Base-by-base conservation (phyloP, 2,113 vertebrate species). In the Hydrochoerus hydrochaeris region DNA sequence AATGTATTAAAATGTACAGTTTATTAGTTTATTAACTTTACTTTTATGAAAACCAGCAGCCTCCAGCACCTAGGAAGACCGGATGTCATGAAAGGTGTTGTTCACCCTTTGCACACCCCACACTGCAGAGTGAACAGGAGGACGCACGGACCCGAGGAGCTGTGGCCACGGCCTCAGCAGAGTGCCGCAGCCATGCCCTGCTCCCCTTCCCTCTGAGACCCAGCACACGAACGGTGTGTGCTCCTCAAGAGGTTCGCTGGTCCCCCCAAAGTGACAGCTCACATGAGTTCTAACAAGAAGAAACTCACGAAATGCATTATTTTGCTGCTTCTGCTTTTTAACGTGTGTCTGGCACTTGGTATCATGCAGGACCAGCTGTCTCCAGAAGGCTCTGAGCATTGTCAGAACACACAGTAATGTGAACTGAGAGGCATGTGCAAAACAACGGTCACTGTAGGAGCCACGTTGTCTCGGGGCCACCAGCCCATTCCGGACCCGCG, bases 281-380 rank as follows among this genome's bases (percentile, higher is more conserved):
- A 49, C 20, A 71, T 2, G 60, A 91, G 83, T 81, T 73, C 63
- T 95, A 85, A 88, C 54, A 86, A 73, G 7, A n/a, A 22, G 17
- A 17, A 77, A 95, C 85, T 85, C 77, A 93, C 77, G 91, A 49
- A 88, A 92, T 5, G 49, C 73, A 1, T 49, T 60, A 22, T 22
- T 58, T 90, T 62, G 69, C 83, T 88, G 65, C 20, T 26, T 77
- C 88, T 95, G 95, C 62, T 90, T 91, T 88, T 54, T 93, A 88
- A 95, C 30, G 5, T 24, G 63, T 65, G 69, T 58, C 90, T 91
- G 95, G 83, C 94, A 95, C 95, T 95, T 95, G 28, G 88, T 28
- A 93, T 94, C n/a, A n/a, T 35, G 52, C 54, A 94, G 93, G 35
- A 49, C 60, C 44, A 38, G n/a, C 13, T 54, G n/a, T 54, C 67